Evolutionary conservation across 2,113 vertebrate genomes (phyloP).

Genomic region (Hippolais icterina): DNA sequence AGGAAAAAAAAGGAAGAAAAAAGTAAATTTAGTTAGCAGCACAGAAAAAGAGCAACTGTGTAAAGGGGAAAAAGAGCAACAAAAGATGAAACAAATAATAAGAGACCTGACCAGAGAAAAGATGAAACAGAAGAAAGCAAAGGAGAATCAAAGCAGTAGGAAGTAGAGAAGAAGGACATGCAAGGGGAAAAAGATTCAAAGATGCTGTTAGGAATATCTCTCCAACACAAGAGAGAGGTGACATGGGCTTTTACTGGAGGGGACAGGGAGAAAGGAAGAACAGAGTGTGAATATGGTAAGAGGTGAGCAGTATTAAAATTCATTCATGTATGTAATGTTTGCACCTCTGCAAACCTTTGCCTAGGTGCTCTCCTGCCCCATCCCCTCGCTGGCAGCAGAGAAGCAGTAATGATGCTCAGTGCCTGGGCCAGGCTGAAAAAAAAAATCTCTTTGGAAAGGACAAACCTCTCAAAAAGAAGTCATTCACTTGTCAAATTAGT

Average conservation of each 20-base stretch:
- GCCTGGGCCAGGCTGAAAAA: neutral
- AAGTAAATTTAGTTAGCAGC: neutral
- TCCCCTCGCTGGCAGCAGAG: neutral
- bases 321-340: neutral
- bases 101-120: neutral
- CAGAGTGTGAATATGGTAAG: neutral
- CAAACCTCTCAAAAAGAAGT: constrained; percentile 42
- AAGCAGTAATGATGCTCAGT: neutral
- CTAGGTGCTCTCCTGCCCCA: neutral
- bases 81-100: constrained; percentile 21
- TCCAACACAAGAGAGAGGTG: neutral
- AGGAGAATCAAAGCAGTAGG: neutral
- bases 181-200: neutral
- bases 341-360: neutral
- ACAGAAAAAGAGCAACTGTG: neutral
- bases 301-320: neutral
- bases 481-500: constrained; percentile 58
- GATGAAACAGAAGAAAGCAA: constrained; percentile 13
- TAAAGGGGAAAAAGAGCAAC: neutral
- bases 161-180: neutral
- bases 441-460: constrained; percentile 9
- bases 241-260: neutral
- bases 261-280: neutral
- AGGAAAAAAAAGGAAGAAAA: neutral
- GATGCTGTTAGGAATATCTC: neutral